Percentiles rank a stretch among this genome's conserved stretches.
Conservation (phyloP, 2,113 vertebrate genomes). For the Polypterus senegalus region DNA sequence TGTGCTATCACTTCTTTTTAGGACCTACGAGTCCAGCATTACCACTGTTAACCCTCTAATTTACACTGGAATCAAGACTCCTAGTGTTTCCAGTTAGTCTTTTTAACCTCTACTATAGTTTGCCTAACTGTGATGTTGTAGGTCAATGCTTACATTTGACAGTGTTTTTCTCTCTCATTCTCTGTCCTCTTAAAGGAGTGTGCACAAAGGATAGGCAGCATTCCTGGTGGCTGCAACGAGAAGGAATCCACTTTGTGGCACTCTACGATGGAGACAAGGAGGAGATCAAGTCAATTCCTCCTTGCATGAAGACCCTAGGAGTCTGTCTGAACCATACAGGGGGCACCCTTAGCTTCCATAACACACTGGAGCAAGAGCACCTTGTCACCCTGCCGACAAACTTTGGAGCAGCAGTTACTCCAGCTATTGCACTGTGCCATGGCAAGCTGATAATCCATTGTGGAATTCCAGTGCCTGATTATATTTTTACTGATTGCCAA, state of each 20-base stretch:
- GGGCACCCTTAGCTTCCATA: conserved; percentile 40
- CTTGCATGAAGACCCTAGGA: conserved; percentile 38
- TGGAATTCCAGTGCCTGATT: conserved; percentile 32
- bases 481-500: conserved; percentile 34
- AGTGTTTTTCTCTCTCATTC: not conserved
- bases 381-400: conserved; percentile 33
- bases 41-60: too few relatives aligned
- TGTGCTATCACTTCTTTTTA: too few relatives aligned
- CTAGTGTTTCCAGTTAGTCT: too few relatives aligned
- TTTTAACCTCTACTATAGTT: too few relatives aligned
- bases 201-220: conserved; percentile 21
- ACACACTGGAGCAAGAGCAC: conserved; percentile 44
- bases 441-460: conserved; percentile 36
- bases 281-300: conserved; percentile 33
- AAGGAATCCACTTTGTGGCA: conserved; percentile 19
- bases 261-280: conserved; percentile 36
- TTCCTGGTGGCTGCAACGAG: conserved; percentile 41
- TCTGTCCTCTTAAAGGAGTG: conserved; percentile 30
- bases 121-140: too few relatives aligned
- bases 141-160: too few relatives aligned
- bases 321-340: conserved; percentile 46
- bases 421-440: conserved; percentile 35
- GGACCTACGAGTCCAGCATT: too few relatives aligned
- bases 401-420: conserved; percentile 31
- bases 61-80: too few relatives aligned